A percentile compares a stretch with the other conserved stretches of the same genome.
phyloP scores from a whole-genome alignment of 1,140 invertebrate genomes.

The Drosophila truncata region DNA sequence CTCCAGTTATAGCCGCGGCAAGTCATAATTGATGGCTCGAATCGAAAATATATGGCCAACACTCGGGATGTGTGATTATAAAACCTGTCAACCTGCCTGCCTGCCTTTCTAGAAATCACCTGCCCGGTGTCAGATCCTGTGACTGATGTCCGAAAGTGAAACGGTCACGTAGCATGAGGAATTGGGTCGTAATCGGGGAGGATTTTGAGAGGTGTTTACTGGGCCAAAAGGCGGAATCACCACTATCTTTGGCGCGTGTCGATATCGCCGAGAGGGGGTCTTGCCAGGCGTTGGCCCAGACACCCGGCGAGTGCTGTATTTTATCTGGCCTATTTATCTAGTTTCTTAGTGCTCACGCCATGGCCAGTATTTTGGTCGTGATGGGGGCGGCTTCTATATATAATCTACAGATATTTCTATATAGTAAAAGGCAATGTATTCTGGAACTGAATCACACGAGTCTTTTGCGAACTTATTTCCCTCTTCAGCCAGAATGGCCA shows the following conservation, averaged over 20 bases:
- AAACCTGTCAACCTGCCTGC: constrained; percentile 12
- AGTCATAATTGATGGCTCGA: constrained; percentile 29
- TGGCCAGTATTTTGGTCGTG: constrained; percentile 26
- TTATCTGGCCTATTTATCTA: constrained; percentile 51
- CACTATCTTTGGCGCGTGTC: constrained; percentile 37
- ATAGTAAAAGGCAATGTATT: not conserved
- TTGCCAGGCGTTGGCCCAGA: constrained; percentile 16
- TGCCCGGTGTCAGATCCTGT: constrained; percentile 10
- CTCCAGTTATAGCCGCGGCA: constrained; percentile 16
- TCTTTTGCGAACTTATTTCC: not conserved
- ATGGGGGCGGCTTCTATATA: constrained; percentile 22
- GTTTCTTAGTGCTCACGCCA: constrained; percentile 32
- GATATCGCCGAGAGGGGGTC: constrained; percentile 14
- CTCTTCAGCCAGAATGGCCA: not conserved
- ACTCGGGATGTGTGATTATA: constrained; percentile 14
- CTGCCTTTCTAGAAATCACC: constrained; percentile 1
- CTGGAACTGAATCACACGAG: constrained; percentile 41
- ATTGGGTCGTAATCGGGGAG: not conserved
- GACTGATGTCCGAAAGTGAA: constrained; percentile 14
- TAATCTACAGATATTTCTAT: constrained; percentile 6
- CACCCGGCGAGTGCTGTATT: constrained; percentile 1
- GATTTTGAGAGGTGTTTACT: constrained; percentile 10
- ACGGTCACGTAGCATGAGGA: constrained; percentile 30
- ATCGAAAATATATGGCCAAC: constrained; percentile 23
- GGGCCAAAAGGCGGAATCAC: not conserved